Evolutionary conservation across 2,888 invertebrate genomes (phyloP), one percentile per base, ranked within the genome.

Genomic region (Xestia rhomboidea): DNA sequence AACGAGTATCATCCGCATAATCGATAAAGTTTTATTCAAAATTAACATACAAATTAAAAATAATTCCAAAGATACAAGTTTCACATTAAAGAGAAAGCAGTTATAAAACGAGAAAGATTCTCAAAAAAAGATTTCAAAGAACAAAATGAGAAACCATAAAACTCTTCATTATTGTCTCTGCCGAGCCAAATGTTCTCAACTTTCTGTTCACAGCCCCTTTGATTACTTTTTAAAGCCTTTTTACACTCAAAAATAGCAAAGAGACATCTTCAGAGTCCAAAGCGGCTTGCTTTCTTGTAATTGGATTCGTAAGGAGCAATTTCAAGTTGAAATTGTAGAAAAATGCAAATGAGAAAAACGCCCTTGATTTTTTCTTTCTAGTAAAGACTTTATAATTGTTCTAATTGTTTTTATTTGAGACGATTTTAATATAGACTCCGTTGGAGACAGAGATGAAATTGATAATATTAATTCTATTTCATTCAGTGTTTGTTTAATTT

Each of bases 161-260:
- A 93, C 91, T 93, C 92, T 93, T 93, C 89, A 93, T 92, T 94
- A 95, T 94, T 91, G 93, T 93, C 88, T 89, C 89, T 88, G 87
- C 84, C 87, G 90, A 84, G 94, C 93, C 92, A 95, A 96, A 94
- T 93, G 94, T 92, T 93, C 91, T 92, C 90, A 92, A 94, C 92
- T 93, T 92, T 92, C 91, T 84, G 88, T 92, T 93, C 92, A 90
- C 89, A 90, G 89, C 91, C 93, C 92, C 94, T 93, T 93, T 95
- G 95, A 96, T 96, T 96, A 95, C 94, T 93, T 96, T 94, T 95
- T 94, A 94, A 95, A 92, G 92, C 93, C 92, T 95, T 93, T 93
- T 92, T 86, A 86, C 89, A 90, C 91, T 94, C 94, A 92, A 92
- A 93, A 94, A 93, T 92, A 90, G 92, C 93, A 92, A 90, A 93